Evolutionary conservation across 1,140 invertebrate genomes (phyloP).

Genomic region (Drosophila repletoides): DNA sequence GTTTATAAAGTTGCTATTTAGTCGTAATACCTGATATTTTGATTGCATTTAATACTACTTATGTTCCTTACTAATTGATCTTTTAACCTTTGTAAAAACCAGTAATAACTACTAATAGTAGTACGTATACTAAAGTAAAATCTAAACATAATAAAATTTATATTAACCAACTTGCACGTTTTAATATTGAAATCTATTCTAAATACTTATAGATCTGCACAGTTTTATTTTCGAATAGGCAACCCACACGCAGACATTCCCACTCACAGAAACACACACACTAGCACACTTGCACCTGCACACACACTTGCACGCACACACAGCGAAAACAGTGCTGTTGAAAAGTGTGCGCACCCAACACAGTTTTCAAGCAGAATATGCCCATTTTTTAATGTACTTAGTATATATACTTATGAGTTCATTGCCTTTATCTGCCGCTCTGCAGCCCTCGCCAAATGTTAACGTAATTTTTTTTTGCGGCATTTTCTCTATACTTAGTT

Average conservation of each 20-base stretch:
- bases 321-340: constrained; percentile 42
- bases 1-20: constrained; percentile 37
- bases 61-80: constrained; percentile 61
- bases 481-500: constrained; percentile 20
- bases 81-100: constrained; percentile 42
- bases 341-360: constrained; percentile 29
- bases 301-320: constrained; percentile 38
- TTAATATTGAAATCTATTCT: constrained; percentile 49
- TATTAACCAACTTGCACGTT: constrained; percentile 70
- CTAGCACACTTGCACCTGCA: constrained; percentile 22
- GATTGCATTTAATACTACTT: constrained; percentile 23
- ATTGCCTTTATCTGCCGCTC: constrained; percentile 69
- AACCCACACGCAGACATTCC: constrained; percentile 27
- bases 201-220: constrained; percentile 33
- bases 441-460: constrained; percentile 39
- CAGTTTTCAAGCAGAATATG: constrained; percentile 52
- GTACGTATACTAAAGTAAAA: constrained; percentile 30
- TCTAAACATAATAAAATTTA: constrained; percentile 48
- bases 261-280: constrained; percentile 26
- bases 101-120: constrained; percentile 32
- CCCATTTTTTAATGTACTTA: constrained; percentile 50
- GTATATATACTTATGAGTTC: constrained; percentile 58
- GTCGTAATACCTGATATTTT: constrained; percentile 20
- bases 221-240: constrained; percentile 41
- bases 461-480: constrained; percentile 32